phyloP scores from a whole-genome alignment of 2,797 vertebrate species.

The Sarcophilus harrisii region DNA sequence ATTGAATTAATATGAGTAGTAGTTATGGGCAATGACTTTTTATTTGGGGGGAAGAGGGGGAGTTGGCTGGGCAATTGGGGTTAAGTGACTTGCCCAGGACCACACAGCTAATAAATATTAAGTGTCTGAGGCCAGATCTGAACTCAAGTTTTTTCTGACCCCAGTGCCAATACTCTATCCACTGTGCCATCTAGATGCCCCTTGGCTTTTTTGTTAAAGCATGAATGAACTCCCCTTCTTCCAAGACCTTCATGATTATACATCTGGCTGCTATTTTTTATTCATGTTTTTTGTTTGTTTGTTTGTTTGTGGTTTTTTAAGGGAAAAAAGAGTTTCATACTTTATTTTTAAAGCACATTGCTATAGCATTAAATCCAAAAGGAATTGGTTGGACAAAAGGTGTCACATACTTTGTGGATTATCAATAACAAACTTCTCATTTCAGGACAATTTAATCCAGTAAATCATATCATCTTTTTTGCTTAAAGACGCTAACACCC shows the following conservation, averaged over 20 bases:
- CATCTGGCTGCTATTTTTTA: background rate
- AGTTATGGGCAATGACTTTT: background rate
- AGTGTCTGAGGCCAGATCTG: too few species aligned
- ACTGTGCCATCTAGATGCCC: too few species aligned
- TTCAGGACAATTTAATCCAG: background rate
- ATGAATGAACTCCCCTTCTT: background rate
- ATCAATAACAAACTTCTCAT: slow-evolving; percentile 28
- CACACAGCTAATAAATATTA: too few species aligned
- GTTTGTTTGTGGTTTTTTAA: background rate
- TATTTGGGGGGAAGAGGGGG: too few species aligned
- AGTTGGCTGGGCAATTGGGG: too few species aligned
- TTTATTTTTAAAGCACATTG: background rate
- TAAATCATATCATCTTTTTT: background rate
- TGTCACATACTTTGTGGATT: background rate
- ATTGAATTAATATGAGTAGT: background rate
- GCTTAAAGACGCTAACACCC: background rate
- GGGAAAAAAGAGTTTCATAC: background rate
- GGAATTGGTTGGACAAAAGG: background rate
- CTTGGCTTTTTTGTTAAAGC: background rate
- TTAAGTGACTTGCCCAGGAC: too few species aligned
- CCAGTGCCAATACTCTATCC: too few species aligned
- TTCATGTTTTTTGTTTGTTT: background rate
- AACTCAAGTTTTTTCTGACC: too few species aligned
- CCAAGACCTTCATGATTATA: background rate
- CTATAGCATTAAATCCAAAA: background rate